Evolutionary conservation across 1,140 invertebrate genomes (phyloP), one percentile per base, ranked within the genome.

Genomic region (Polypedilum pembai): DNA sequence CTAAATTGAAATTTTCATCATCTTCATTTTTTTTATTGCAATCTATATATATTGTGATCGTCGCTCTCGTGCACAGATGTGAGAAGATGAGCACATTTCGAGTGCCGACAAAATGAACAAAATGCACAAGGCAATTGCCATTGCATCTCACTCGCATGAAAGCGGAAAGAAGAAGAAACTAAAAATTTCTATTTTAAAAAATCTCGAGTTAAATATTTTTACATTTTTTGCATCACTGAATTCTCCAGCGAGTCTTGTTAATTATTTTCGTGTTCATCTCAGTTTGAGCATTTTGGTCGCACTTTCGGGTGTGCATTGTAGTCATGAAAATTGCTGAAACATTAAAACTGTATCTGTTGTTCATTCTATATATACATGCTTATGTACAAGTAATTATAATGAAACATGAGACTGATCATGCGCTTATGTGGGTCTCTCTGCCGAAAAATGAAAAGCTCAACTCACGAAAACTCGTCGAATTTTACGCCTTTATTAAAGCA

Each of bases 381-480:
- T 56, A 12, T 15, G 15, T 56, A 56, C 12, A 56, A 12, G 45
- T 12, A 56, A 56, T 56, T 56, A 56, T 56, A 56, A 56, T 56
- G 45, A 56, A 56, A 56, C 45, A 56, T 56, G 45, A 56, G 45
- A 56, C 45, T 56, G 45, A 56, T 56, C 45, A 56, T 56, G 45
- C n/a, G n/a, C 10, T 56, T 56, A n/a, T 56, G 45, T 56, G 45
- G 12, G 45, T 8, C 10, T 56, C 45, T 33, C 5, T 33, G 24
- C 24, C 24, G 12, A 56, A 45, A 45, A 56, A 4, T n/a, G 45
- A 56, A 56, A 56, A 56, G 45, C 45, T 56, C n/a, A 56, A 56
- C 45, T 56, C 45, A 56, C 45, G 45, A 56, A 56, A 33, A 56
- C 12, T 56, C 45, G 45, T n/a, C 7, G 12, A 12, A 4, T 45